Base-by-base conservation (phyloP, 2,797 vertebrate genomes). In the Macrochelys suwanniensis region DNA sequence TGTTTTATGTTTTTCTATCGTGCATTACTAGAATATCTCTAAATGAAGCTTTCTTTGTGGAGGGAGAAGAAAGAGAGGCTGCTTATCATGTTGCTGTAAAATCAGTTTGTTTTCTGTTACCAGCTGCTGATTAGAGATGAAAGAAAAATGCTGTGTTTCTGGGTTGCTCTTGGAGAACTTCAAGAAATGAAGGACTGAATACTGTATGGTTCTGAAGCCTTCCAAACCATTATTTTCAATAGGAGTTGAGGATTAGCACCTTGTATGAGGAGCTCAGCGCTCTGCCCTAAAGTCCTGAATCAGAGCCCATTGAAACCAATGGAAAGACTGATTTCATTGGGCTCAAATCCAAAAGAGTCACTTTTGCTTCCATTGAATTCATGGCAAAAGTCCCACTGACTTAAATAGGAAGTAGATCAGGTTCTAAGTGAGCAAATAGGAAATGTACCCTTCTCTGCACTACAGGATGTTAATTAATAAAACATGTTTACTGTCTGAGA, bases 401-500 rank as follows among this genome's bases (percentile, higher is more conserved):
- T 80, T 85, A 2, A 33, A 0, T 42, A 21, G 59, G 12, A 23
- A 87, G 56, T 5, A 2, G 19, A 2, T 28, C 3, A 78, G 88
- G 88, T 76, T 65, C 21, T 53, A 57, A 82, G 80, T 13, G 68
- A 16, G 25, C 21, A 89, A 82, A 37, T 19, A 49, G 8, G 11
- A 78, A 90, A 51, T 37, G 71, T 4, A 19, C 1, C 1, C 0
- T 93, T 88, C n/a, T 50, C 5, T 81, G 16, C 4, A 17, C 1
- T n/a, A 51, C 42, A 0, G 0, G 0, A 11, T 74, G 7, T 37
- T 47, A 88, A 87, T 57, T 28, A 71, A 78, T 31, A 56, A 80
- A 57, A 16, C 0, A 0, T 21, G 4, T 3, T 33, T 45, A 31
- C 50, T 94, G 5, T 87, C 49, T 80, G 16, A 68, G 26, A 47